A percentile compares a stretch with the other conserved stretches of the same genome.
Evolutionary conservation across 2,888 invertebrate species (phyloP).

Genomic region (Eristalis tenax): DNA sequence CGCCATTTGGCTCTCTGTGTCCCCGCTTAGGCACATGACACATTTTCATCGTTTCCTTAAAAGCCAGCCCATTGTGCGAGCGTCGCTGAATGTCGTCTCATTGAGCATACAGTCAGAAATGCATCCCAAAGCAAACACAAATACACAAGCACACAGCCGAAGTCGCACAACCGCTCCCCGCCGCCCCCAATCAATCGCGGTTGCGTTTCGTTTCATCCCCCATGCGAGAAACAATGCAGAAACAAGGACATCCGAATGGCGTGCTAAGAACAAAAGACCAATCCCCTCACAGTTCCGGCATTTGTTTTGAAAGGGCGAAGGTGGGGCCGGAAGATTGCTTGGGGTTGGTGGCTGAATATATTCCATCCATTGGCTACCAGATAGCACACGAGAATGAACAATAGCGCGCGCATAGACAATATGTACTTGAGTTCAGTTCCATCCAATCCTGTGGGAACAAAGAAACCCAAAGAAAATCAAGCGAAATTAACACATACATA

Average conservation of each 20-base stretch:
- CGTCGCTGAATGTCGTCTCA: neutral
- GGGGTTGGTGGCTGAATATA: neutral
- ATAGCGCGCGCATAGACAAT: conserved; percentile 69
- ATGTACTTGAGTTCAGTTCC: conserved; percentile 33
- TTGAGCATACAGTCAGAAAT: neutral
- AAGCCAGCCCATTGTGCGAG: too few relatives aligned
- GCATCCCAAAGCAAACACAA: too few relatives aligned
- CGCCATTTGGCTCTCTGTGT: too few relatives aligned
- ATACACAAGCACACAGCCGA: too few relatives aligned
- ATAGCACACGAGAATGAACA: conserved; percentile 36
- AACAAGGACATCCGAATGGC: neutral
- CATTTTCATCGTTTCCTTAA: too few relatives aligned
- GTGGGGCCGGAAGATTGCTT: too few relatives aligned
- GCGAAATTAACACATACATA: neutral
- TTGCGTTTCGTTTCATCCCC: neutral
- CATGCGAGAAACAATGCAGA: neutral
- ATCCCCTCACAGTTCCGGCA: neutral
- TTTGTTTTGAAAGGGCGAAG: neutral
- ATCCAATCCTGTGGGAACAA: conserved; percentile 57
- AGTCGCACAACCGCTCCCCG: too few relatives aligned
- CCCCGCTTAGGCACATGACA: too few relatives aligned
- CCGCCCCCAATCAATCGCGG: neutral
- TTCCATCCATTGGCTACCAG: conserved; percentile 48
- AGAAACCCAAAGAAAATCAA: neutral
- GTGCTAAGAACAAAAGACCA: neutral